Percentiles rank a stretch among this genome's conserved stretches.
These are phyloP conservation scores for Dryobotodes eremita DNA, from an alignment of 2,888 invertebrate genomes.

Conservation along the genomic window DNA sequence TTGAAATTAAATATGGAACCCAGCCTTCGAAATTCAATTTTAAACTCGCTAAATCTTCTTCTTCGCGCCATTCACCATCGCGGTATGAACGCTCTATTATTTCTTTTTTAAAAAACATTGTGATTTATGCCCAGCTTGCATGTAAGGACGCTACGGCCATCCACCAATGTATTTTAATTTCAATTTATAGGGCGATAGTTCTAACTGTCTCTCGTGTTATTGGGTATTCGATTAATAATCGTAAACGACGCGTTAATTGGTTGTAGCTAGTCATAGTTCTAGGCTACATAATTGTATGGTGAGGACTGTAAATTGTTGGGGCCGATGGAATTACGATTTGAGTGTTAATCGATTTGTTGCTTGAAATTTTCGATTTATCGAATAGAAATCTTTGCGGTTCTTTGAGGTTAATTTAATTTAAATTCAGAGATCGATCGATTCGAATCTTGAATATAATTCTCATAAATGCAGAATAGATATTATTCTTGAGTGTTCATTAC, in stretches of 20 bases:
- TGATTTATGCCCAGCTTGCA: slow-evolving; percentile 86
- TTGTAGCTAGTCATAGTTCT: slow-evolving; percentile 43
- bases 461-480: not conserved
- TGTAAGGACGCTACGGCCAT: slow-evolving; percentile 82
- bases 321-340: slow-evolving; percentile 40
- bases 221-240: slow-evolving; percentile 81
- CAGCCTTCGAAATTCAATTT: slow-evolving; percentile 36
- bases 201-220: slow-evolving; percentile 78
- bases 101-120: slow-evolving; percentile 81
- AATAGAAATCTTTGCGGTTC: slow-evolving; percentile 12
- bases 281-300: slow-evolving; percentile 43
- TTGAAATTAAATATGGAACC: slow-evolving; percentile 17
- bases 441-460: not conserved
- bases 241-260: slow-evolving; percentile 77
- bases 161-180: slow-evolving; percentile 87
- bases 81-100: slow-evolving; percentile 82
- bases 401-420: not conserved
- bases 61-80: slow-evolving; percentile 73
- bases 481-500: not conserved
- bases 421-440: not conserved
- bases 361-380: slow-evolving; percentile 33
- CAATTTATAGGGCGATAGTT: slow-evolving; percentile 87
- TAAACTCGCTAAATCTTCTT: slow-evolving; percentile 49
- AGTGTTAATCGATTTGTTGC: slow-evolving; percentile 41
- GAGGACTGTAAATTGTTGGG: slow-evolving; percentile 24